Percentiles rank a stretch among this genome's conserved stretches.
These are phyloP conservation scores for Meda fulgida DNA, from an alignment of 2,797 vertebrate species.

Conservation along the genomic window DNA sequence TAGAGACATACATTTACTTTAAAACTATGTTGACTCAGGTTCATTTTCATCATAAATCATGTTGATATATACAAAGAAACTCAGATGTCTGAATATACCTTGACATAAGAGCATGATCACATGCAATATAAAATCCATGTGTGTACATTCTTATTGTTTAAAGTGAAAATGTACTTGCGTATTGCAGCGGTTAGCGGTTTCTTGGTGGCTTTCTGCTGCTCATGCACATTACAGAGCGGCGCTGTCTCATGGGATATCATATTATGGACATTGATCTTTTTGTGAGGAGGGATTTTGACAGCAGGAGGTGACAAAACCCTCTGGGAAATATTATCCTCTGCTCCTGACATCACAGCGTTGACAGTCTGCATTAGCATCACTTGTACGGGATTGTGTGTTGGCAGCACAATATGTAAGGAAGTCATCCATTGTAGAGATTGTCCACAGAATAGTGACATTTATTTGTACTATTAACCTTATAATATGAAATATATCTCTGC, in stretches of 20 bases:
- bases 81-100: background rate
- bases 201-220: conserved; percentile 22
- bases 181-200: conserved; percentile 2
- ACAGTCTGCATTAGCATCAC: conserved; percentile 60
- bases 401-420: conserved; percentile 31
- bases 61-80: background rate
- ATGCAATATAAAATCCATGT: conserved; percentile 10
- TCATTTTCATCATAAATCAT: conserved; percentile 33
- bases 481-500: background rate
- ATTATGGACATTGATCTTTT: conserved; percentile 59
- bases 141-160: background rate
- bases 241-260: conserved; percentile 45
- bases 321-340: conserved; percentile 56
- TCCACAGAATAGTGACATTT: background rate
- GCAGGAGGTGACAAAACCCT: conserved; percentile 58
- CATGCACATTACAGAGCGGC: conserved; percentile 26
- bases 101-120: background rate
- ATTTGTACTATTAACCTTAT: background rate
- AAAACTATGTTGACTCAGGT: conserved; percentile 21
- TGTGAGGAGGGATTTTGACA: conserved; percentile 53
- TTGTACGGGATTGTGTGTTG: background rate
- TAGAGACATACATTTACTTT: conserved; percentile 40
- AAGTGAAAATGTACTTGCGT: background rate
- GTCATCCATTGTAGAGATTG: background rate
- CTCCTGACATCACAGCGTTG: conserved; percentile 56